These are phyloP conservation scores for Parauchenoglanis ngamensis DNA, from an alignment of 2,797 vertebrate genomes.

Conservation along the genomic window DNA sequence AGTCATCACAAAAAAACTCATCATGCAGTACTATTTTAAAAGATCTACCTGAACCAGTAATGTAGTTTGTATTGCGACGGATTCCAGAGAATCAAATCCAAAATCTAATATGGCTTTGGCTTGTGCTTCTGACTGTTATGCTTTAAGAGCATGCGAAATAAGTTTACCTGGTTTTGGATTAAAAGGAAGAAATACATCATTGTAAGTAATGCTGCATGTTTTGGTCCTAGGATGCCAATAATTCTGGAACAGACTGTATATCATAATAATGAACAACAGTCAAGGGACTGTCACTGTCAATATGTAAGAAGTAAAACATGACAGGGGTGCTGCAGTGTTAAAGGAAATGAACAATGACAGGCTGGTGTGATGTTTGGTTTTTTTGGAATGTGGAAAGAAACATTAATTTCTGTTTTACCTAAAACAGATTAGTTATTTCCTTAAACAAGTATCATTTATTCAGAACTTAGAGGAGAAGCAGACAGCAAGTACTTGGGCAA, in stretches of 20 bases:
- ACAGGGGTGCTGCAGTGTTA: not conserved
- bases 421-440: not conserved
- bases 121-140: not conserved
- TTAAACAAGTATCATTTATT: not conserved
- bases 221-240: not conserved
- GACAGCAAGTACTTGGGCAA: not conserved
- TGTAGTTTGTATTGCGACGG: not conserved
- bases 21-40: not conserved
- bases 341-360: not conserved
- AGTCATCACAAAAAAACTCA: not conserved
- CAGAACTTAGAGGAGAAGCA: not conserved
- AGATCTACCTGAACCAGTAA: not conserved
- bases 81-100: not conserved
- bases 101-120: not conserved
- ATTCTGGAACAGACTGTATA: not conserved
- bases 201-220: not conserved
- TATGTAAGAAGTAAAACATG: not conserved
- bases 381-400: not conserved
- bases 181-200: not conserved
- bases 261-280: slow-evolving; percentile 4
- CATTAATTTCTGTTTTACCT: not conserved
- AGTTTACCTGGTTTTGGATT: not conserved
- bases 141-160: not conserved
- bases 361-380: not conserved
- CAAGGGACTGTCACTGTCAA: not conserved